phyloP scores from a whole-genome alignment of 1,140 invertebrate species.

The Holcopasites calliopsidis region DNA sequence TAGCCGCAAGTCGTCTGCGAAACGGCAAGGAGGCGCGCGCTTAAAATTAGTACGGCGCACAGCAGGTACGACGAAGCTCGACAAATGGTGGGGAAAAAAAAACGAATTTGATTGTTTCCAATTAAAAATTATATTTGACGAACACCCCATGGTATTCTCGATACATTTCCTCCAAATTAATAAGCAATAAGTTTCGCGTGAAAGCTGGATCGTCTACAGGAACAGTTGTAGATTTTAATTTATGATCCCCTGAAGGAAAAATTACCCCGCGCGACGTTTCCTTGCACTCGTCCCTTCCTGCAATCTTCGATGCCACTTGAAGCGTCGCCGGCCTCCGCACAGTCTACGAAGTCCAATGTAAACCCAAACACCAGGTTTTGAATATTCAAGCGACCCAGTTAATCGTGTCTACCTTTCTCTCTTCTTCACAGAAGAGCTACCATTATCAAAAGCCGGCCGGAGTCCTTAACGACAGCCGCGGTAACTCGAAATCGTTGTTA shows the following conservation, averaged over 20 bases:
- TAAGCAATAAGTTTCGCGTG: too few relatives aligned
- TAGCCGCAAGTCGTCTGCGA: not conserved
- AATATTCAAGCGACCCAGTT: conserved; percentile 36
- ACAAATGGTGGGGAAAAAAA: too few relatives aligned
- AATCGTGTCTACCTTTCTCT: not conserved
- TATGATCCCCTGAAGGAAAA: too few relatives aligned
- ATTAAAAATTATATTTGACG: too few relatives aligned
- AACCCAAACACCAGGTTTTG: conserved; percentile 16
- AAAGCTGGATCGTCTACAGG: too few relatives aligned
- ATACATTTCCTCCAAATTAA: too few relatives aligned
- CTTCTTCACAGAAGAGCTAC: not conserved
- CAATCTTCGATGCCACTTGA: not conserved
- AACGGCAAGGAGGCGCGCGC: conserved; percentile 19
- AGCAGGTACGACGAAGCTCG: too few relatives aligned
- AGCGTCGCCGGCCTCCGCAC: not conserved
- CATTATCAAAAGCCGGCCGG: not conserved
- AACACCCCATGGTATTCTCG: too few relatives aligned
- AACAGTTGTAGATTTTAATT: too few relatives aligned
- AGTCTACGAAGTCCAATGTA: not conserved
- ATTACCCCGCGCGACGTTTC: too few relatives aligned
- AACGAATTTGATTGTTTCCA: too few relatives aligned
- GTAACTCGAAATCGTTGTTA: conserved; percentile 48
- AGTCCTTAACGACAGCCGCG: not conserved
- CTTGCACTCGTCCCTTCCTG: too few relatives aligned
- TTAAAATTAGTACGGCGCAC: conserved; percentile 33